Percentiles rank a stretch among this genome's conserved stretches.
Conservation (phyloP, 2,113 vertebrate genomes). For the Eulemur macaco region DNA sequence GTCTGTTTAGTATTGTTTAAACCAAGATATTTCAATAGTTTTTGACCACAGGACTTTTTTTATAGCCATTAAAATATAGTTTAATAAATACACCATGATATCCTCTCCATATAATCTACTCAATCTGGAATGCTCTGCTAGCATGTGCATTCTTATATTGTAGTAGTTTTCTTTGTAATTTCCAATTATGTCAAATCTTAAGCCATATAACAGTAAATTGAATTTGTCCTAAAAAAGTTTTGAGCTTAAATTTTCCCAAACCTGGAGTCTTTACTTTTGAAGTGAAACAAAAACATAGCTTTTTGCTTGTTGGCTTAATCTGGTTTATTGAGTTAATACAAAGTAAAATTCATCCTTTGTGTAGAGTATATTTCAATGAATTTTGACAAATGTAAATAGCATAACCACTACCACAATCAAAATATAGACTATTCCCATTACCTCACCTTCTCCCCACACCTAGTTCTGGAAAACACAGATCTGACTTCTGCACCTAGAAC, state of each 20-base stretch:
- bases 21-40: background rate
- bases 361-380: background rate
- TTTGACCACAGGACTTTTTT: background rate
- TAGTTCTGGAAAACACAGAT: background rate
- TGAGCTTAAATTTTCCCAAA: background rate
- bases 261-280: background rate
- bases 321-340: background rate
- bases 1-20: background rate
- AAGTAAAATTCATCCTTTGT: background rate
- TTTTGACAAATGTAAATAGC: background rate
- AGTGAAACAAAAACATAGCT: background rate
- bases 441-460: fast-evolving
- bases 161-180: background rate
- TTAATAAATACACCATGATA: background rate
- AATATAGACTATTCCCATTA: background rate
- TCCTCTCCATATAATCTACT: background rate
- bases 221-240: background rate
- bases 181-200: background rate
- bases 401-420: background rate
- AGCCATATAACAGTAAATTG: background rate
- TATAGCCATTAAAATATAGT: background rate
- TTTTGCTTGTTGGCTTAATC: background rate
- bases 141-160: background rate
- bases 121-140: background rate
- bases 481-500: background rate